phyloP scores from a whole-genome alignment of 2,797 vertebrate species.

The Intellagama lesueurii region DNA sequence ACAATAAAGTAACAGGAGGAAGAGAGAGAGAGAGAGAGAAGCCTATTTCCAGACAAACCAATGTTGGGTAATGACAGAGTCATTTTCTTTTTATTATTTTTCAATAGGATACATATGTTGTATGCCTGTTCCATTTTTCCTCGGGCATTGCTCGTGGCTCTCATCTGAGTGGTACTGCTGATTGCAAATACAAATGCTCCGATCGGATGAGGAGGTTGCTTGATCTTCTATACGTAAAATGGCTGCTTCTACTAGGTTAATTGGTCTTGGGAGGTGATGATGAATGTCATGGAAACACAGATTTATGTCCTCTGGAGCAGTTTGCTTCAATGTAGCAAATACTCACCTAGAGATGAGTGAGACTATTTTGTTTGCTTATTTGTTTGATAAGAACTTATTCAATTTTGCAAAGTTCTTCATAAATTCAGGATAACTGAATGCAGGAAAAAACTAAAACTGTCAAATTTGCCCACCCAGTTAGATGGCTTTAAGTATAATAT shows the following conservation, averaged over 20 bases:
- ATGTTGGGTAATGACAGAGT: conserved; percentile 83
- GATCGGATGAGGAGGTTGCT: background rate
- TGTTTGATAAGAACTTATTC: background rate
- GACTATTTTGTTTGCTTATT: background rate
- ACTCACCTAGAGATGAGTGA: background rate
- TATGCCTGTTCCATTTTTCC: conserved; percentile 50
- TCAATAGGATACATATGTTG: conserved; percentile 79
- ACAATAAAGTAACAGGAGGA: background rate
- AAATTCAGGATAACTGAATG: background rate
- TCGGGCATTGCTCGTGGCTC: conserved; percentile 28
- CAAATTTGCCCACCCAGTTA: background rate
- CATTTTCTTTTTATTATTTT: conserved; percentile 85
- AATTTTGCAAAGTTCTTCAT: background rate
- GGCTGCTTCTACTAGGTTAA: background rate
- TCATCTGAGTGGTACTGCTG: background rate
- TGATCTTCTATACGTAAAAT: background rate
- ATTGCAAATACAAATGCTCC: background rate
- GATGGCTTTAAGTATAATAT: background rate
- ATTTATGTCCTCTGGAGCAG: background rate
- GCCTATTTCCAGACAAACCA: conserved; percentile 74
- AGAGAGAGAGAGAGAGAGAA: conserved; percentile 37
- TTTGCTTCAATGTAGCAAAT: background rate
- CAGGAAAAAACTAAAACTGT: background rate
- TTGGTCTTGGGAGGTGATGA: background rate
- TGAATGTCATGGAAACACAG: background rate